A percentile compares a stretch with the other conserved stretches of the same genome.
Conservation (phyloP, 1,140 invertebrate genomes). For the Drosophila funebris region DNA sequence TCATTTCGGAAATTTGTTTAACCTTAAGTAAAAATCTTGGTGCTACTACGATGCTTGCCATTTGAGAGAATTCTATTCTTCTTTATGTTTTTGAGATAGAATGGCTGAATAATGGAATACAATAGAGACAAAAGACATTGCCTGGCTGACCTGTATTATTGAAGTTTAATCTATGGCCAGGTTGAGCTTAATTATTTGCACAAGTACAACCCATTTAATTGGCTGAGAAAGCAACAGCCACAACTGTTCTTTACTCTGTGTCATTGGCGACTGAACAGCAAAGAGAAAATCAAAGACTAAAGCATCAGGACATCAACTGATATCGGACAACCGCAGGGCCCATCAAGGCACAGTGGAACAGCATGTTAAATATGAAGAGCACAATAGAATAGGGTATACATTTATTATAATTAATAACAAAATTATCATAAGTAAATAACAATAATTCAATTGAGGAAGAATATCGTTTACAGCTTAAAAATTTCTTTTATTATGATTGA, state of each 20-base stretch:
- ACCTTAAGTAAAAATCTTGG: too few relatives aligned
- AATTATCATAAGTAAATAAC: too few relatives aligned
- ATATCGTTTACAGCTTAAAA: too few relatives aligned
- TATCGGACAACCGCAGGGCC: background rate
- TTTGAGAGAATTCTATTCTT: background rate
- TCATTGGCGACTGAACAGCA: conserved; percentile 9
- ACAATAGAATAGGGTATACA: too few relatives aligned
- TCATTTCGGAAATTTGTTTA: too few relatives aligned
- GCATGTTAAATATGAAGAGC: too few relatives aligned
- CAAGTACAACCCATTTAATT: conserved; percentile 24
- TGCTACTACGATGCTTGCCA: background rate
- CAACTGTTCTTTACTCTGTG: background rate
- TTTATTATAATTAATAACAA: too few relatives aligned
- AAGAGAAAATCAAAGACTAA: background rate
- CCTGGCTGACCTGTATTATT: background rate
- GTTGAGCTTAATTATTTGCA: background rate
- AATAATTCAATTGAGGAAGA: too few relatives aligned
- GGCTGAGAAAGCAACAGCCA: background rate
- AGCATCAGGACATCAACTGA: background rate
- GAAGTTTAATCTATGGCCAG: background rate
- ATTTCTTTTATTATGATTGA: too few relatives aligned
- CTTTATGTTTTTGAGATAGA: too few relatives aligned
- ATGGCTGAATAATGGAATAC: background rate
- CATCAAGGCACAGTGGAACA: background rate
- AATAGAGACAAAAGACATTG: background rate